phyloP scores from a whole-genome alignment of 1,140 invertebrate species.

The Trigoniulus corallinus region DNA sequence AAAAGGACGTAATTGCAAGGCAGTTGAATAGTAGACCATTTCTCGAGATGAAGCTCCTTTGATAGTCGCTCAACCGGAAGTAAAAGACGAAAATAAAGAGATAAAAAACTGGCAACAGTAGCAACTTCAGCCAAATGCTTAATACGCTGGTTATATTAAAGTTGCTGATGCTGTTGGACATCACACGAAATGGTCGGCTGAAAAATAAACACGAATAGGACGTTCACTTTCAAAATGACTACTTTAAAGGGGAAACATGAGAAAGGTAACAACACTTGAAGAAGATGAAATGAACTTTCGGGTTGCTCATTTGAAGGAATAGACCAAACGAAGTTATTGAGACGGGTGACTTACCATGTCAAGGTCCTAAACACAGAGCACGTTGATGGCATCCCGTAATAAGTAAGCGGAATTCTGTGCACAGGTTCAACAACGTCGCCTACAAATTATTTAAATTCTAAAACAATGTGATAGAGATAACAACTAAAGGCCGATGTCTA shows the following conservation, averaged over 20 bases:
- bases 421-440: conserved; percentile 9
- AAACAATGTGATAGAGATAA: background rate
- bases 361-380: conserved; percentile 52
- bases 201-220: conserved; percentile 16
- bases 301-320: too few species aligned
- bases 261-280: background rate
- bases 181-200: conserved; percentile 42
- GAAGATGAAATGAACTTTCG: too few species aligned
- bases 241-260: background rate
- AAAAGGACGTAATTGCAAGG: conserved; percentile 54
- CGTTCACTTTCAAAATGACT: background rate
- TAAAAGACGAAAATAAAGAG: conserved; percentile 66
- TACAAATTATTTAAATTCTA: background rate
- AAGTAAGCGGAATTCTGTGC: conserved; percentile 42
- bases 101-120: conserved; percentile 57
- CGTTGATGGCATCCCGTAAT: conserved; percentile 51
- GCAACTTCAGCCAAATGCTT: conserved; percentile 50
- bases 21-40: conserved; percentile 67
- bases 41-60: conserved; percentile 52
- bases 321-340: too few species aligned
- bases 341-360: conserved; percentile 63
- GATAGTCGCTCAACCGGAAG: conserved; percentile 41
- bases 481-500: background rate
- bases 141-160: conserved; percentile 51
- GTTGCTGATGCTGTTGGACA: conserved; percentile 26